Percentiles rank a stretch among this genome's conserved stretches.
Evolutionary conservation across 2,888 invertebrate species (phyloP).

Genomic region (Trichopria drosophilae): DNA sequence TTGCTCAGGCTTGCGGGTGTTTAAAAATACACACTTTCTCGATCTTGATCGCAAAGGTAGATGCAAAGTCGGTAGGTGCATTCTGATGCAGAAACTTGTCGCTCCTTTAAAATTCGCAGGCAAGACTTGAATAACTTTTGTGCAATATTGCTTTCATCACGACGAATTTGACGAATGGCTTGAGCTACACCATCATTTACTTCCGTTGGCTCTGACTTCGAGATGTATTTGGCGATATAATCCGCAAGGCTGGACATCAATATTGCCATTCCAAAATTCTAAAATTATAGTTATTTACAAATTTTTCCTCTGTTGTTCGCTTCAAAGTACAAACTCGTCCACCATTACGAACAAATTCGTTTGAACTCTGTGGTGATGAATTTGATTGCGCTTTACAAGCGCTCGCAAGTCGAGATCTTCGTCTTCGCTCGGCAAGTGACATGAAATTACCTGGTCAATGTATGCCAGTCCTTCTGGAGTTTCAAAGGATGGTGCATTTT

Average conservation of each 20-base stretch:
- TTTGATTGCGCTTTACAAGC: conserved; percentile 33
- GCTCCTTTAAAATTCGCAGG: too few species aligned
- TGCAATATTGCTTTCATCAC: too few species aligned
- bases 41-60: too few species aligned
- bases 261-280: conserved; percentile 46
- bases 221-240: too few species aligned
- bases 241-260: conserved; percentile 44
- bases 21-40: too few species aligned
- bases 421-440: conserved; percentile 21
- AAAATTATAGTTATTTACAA: conserved; percentile 43
- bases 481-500: conserved; percentile 33
- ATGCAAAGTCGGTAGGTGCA: too few species aligned
- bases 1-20: too few species aligned
- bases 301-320: conserved; percentile 34
- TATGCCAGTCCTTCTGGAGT: conserved; percentile 30
- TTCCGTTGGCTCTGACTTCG: too few species aligned
- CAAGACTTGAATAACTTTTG: too few species aligned
- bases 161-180: too few species aligned
- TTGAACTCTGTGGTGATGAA: conserved; percentile 37
- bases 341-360: conserved; percentile 43
- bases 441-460: conserved; percentile 30
- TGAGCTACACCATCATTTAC: too few species aligned
- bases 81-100: too few species aligned
- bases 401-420: conserved; percentile 28
- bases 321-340: conserved; percentile 45